Evolutionary conservation across 2,797 vertebrate genomes (phyloP).

Genomic region (Tiaroga cobitis): DNA sequence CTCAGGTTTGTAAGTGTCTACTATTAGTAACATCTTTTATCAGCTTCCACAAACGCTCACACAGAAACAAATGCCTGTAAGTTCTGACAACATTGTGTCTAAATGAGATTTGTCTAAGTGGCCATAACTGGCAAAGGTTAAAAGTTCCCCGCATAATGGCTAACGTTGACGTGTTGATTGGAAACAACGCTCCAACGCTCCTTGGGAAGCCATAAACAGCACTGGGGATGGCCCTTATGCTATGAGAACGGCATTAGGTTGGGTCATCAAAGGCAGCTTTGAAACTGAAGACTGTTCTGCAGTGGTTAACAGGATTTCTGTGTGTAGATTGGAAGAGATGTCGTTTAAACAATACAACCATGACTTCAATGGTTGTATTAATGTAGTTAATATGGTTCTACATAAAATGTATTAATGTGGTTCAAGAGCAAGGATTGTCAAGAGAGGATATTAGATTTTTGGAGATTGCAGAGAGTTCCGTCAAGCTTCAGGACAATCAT

Average conservation of each 20-base stretch:
- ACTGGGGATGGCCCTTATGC: neutral
- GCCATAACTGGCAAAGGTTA: too few relatives aligned
- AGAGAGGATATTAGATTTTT: conserved; percentile 12
- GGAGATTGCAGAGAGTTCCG: conserved; percentile 23
- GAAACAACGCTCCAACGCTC: conserved; percentile 11
- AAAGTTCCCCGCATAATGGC: neutral
- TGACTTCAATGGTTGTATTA: conserved; percentile 34
- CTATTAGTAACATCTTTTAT: too few relatives aligned
- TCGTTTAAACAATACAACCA: conserved; percentile 31
- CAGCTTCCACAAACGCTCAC: too few relatives aligned
- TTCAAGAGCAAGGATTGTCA: conserved; percentile 19
- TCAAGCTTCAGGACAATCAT: neutral
- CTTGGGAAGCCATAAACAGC: conserved; percentile 8
- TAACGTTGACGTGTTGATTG: neutral
- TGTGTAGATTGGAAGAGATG: conserved; percentile 21
- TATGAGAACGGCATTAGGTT: conserved; percentile 1
- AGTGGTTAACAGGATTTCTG: conserved; percentile 21
- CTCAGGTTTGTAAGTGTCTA: too few relatives aligned
- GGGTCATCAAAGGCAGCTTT: neutral
- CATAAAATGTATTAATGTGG: too few relatives aligned
- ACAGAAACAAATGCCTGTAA: too few relatives aligned
- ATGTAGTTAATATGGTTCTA: too few relatives aligned
- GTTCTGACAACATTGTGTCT: too few relatives aligned
- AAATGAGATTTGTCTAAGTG: too few relatives aligned
- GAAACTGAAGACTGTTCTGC: conserved; percentile 10